These are phyloP conservation scores for Holacanthella duospinosa DNA, from an alignment of 2,888 invertebrate genomes.

Conservation along the genomic window DNA sequence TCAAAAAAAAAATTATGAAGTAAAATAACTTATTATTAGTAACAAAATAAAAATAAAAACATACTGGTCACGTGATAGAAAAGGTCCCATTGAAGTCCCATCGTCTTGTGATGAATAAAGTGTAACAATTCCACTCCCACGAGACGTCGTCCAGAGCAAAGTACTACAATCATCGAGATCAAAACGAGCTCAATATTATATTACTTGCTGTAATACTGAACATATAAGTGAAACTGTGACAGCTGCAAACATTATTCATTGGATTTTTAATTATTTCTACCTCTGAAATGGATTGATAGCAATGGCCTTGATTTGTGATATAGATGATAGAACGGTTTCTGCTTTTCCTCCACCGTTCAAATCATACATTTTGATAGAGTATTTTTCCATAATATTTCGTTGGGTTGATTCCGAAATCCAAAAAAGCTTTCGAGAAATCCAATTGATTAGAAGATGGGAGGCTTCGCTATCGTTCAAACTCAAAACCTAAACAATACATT, in stretches of 20 bases:
- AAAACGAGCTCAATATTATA: too few relatives aligned
- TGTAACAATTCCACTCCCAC: slow-evolving; percentile 49
- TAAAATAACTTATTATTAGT: not conserved
- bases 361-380: slow-evolving; percentile 28
- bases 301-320: slow-evolving; percentile 52
- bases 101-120: slow-evolving; percentile 50
- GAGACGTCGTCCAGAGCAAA: slow-evolving; percentile 65
- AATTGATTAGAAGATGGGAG: slow-evolving; percentile 60
- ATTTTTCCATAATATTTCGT: slow-evolving; percentile 48
- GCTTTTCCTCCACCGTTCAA: slow-evolving; percentile 13
- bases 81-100: slow-evolving; percentile 30
- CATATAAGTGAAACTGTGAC: too few relatives aligned
- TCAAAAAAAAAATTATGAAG: not conserved
- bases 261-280: slow-evolving; percentile 42
- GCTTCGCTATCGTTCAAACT: slow-evolving; percentile 43
- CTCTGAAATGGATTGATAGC: slow-evolving; percentile 64
- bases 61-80: slow-evolving; percentile 24
- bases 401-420: slow-evolving; percentile 52
- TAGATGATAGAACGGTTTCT: slow-evolving; percentile 31
- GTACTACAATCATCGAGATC: slow-evolving; percentile 44
- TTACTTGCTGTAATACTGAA: too few relatives aligned
- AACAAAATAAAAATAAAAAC: too few relatives aligned
- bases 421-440: slow-evolving; percentile 74
- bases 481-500: slow-evolving; percentile 42
- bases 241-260: too few relatives aligned